These are phyloP conservation scores for Zaprionus bogoriensis DNA, from an alignment of 2,888 invertebrate genomes.

Conservation along the genomic window DNA sequence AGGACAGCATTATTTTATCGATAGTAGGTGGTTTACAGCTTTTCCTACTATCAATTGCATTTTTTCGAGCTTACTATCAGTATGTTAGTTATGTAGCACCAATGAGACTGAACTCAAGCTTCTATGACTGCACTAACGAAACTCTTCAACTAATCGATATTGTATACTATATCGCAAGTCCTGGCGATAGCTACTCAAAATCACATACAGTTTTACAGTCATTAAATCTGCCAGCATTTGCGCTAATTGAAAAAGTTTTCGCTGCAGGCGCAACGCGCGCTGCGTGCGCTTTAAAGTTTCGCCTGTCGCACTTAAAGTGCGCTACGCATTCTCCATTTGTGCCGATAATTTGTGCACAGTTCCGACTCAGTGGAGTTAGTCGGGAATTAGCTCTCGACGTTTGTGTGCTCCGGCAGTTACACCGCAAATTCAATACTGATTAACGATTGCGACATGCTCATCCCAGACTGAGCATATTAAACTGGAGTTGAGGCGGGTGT, in stretches of 20 bases:
- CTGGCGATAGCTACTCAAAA: neutral
- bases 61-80: too few species aligned
- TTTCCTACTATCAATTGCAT: too few species aligned
- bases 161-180: neutral
- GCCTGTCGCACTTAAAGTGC: neutral
- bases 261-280: neutral
- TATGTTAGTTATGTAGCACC: too few species aligned
- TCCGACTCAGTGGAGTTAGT: slow-evolving; percentile 5
- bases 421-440: slow-evolving; percentile 51
- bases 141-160: too few species aligned
- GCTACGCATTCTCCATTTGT: neutral
- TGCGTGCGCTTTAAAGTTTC: neutral
- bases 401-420: slow-evolving; percentile 35
- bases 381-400: slow-evolving; percentile 36
- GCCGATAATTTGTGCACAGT: slow-evolving; percentile 12
- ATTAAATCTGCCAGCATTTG: neutral
- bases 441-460: slow-evolving; percentile 30
- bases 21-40: too few species aligned
- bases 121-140: too few species aligned
- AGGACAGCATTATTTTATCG: too few species aligned
- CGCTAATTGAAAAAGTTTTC: neutral
- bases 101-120: too few species aligned
- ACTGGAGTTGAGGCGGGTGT: slow-evolving; percentile 7
- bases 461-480: slow-evolving; percentile 15
- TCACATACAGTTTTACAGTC: neutral